These are phyloP conservation scores for Anastrepha ludens DNA, from an alignment of 1,140 invertebrate species.

Conservation along the genomic window DNA sequence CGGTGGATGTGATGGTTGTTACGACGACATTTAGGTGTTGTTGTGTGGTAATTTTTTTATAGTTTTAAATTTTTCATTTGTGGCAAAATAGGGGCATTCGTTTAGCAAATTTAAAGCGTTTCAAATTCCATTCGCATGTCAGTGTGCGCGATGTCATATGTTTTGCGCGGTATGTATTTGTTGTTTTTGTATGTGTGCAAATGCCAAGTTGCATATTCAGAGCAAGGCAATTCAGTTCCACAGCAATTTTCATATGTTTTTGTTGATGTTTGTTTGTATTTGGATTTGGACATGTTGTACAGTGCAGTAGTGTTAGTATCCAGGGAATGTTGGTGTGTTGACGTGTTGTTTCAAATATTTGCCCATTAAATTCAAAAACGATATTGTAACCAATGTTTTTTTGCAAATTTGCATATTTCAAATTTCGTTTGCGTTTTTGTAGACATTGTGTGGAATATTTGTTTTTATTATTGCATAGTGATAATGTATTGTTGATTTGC, in stretches of 20 bases:
- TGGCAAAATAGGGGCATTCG: neutral
- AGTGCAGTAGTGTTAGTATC: too few species aligned
- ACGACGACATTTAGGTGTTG: conserved; percentile 34
- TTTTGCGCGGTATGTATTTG: neutral
- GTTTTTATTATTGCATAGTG: neutral
- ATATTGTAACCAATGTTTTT: too few species aligned
- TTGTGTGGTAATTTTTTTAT: neutral
- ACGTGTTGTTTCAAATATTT: too few species aligned
- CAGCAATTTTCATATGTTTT: too few species aligned
- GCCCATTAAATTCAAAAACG: too few species aligned
- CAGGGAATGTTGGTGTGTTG: too few species aligned
- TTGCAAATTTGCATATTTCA: too few species aligned
- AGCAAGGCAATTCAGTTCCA: too few species aligned
- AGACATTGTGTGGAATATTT: too few species aligned
- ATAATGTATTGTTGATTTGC: neutral
- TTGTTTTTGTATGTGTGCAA: neutral
- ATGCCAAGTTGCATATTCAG: neutral
- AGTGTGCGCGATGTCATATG: neutral
- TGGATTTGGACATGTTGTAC: too few species aligned
- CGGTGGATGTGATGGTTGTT: conserved; percentile 1
- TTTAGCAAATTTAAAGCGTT: conserved; percentile 1
- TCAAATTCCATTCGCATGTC: conserved; percentile 8
- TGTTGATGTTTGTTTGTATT: too few species aligned
- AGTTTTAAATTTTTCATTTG: neutral
- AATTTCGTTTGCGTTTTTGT: too few species aligned